Percentiles rank a stretch among this genome's conserved stretches.
Conservation (phyloP, 35 echinoderm and acorn worm genomes). For the Heliocidaris erythrogramma region DNA sequence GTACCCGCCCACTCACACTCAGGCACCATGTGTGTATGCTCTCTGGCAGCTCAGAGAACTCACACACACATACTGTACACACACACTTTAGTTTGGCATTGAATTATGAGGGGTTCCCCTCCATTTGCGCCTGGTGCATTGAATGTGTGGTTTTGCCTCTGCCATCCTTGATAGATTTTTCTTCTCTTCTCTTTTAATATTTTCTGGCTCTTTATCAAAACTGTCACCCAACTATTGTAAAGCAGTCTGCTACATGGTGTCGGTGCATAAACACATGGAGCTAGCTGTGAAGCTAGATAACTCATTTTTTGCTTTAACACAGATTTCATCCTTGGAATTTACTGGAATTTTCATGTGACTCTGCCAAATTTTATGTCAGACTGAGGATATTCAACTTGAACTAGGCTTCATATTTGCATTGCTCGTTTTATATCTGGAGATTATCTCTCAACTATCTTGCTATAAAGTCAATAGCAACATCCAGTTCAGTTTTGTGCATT, state of each 20-base stretch:
- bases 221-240: conserved; percentile 10
- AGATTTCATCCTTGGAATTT: background rate
- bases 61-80: background rate
- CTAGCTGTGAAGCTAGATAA: background rate
- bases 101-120: background rate
- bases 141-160: background rate
- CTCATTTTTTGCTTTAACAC: background rate
- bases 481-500: background rate
- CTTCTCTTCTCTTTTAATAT: background rate
- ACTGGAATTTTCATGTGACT: background rate
- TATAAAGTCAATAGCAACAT: background rate
- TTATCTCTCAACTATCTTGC: background rate
- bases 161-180: background rate
- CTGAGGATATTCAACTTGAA: background rate
- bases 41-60: background rate
- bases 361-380: background rate
- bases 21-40: background rate
- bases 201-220: conserved; percentile 16
- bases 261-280: background rate
- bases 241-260: background rate
- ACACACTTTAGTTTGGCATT: background rate
- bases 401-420: background rate
- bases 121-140: background rate
- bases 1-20: background rate
- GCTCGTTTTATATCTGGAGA: background rate